Conservation (phyloP, 1,140 invertebrate species). For the Psilanteris sp. region DNA sequence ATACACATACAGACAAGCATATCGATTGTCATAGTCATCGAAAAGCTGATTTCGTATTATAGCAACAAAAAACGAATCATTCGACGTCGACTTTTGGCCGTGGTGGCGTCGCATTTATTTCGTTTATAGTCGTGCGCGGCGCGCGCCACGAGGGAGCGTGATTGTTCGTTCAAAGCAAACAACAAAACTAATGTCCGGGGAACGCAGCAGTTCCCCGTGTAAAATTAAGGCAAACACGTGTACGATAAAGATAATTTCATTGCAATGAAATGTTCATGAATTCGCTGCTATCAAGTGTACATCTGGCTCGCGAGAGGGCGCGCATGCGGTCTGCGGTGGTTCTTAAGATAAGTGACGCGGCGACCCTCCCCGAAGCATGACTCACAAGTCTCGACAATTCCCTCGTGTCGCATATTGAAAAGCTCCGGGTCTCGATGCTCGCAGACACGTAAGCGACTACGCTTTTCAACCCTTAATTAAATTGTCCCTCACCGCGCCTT, state of each 20-base stretch:
- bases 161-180: background rate
- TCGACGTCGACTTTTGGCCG: too few species aligned
- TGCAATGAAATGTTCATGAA: conserved; percentile 32
- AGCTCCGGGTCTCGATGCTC: conserved; percentile 31
- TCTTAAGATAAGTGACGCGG: conserved; percentile 58
- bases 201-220: too few species aligned
- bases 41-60: too few species aligned
- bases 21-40: too few species aligned
- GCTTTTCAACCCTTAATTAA: conserved; percentile 54
- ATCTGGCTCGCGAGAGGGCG: conserved; percentile 37
- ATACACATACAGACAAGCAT: too few species aligned
- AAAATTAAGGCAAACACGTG: conserved; percentile 32
- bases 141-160: too few species aligned
- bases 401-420: conserved; percentile 48
- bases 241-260: conserved; percentile 45
- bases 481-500: conserved; percentile 33
- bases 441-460: conserved; percentile 49
- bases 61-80: too few species aligned
- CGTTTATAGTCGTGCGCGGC: too few species aligned
- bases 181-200: too few species aligned
- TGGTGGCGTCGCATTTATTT: too few species aligned
- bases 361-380: conserved; percentile 51
- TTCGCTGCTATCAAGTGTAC: conserved; percentile 35
- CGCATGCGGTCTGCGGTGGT: conserved; percentile 49
- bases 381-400: conserved; percentile 56